These are phyloP conservation scores for Chalcis sispes DNA, from an alignment of 2,888 invertebrate species.

Conservation along the genomic window DNA sequence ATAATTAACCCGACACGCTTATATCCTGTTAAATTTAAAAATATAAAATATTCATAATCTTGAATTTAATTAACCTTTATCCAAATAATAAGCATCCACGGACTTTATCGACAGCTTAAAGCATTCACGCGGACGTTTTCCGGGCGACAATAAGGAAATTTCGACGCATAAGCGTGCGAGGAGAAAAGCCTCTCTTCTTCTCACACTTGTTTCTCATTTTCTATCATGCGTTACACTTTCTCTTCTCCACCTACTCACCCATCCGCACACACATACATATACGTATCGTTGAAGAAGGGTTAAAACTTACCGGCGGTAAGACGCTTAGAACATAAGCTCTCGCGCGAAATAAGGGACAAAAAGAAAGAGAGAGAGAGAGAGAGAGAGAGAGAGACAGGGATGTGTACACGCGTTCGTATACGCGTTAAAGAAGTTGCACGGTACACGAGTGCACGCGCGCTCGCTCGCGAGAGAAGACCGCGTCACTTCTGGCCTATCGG, in stretches of 20 bases:
- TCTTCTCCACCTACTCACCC: neutral
- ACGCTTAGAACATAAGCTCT: constrained; percentile 69
- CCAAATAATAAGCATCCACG: neutral
- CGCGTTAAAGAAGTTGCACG: constrained; percentile 38
- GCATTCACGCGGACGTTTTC: neutral
- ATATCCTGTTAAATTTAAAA: no score
- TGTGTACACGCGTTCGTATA: constrained; percentile 29
- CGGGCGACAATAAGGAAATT: neutral
- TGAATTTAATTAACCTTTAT: constrained; percentile 9
- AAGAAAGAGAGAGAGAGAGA: constrained; percentile 2
- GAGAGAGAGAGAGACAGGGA: neutral
- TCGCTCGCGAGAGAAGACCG: no score
- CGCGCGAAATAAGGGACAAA: constrained; percentile 45
- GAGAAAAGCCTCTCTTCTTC: constrained; percentile 14
- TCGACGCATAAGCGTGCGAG: neutral
- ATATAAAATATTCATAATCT: neutral
- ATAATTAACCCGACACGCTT: no score
- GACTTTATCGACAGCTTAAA: no score
- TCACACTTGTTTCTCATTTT: constrained; percentile 7
- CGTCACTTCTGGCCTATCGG: constrained; percentile 55
- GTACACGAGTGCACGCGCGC: constrained; percentile 14
- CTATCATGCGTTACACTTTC: no score
- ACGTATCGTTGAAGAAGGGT: constrained; percentile 62
- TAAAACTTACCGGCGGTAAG: constrained; percentile 74
- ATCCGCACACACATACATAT: neutral